Base-by-base conservation (phyloP, 2,113 vertebrate species). In the Rhynchomys soricoides region DNA sequence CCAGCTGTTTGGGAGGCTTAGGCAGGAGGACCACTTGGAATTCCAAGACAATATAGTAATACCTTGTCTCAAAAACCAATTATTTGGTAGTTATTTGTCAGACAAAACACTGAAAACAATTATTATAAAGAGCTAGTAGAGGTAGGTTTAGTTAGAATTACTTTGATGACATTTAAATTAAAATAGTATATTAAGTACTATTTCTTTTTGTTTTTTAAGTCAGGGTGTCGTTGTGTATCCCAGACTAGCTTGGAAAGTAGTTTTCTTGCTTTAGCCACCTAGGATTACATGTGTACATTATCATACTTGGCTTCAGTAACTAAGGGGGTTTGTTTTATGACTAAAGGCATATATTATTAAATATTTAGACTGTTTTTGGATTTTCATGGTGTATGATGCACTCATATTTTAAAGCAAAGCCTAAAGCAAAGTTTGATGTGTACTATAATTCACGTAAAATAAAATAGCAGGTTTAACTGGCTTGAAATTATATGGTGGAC, bases 341-440 rank as follows among this genome's bases (percentile, higher is more conserved):
- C 31, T 57, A 6, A 93, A 34, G 5, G 6, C 57, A 9, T 40
- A 34, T 88, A 83, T 57, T 59, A 15, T 71, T 40, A 88, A 74
- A n/a, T 43, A 5, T 82, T 92, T 26, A 71, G 88, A 82, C 40
- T 66, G 2, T 37, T 93, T 87, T 40, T 94, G 40, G 83, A 26
- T 70, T 78, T 86, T 59, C 57, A 13, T 71, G 37, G 22, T 66
- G 0, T 22, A 2, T 29, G 40, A n/a, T 83, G 11, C 10, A 40
- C 57, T 95, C 5, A 6, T 40, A 43, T 79, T 97, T 96, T 89
- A 96, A 86, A 96, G 64, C 11, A 74, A 92, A 82, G 21, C 50
- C 48, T 71, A 43, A 57, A 5, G 62, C 59, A 52, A 78, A 50
- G 66, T 81, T 91, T 86, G 45, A 62, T 66, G 3, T 62, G 0